Base-by-base conservation (phyloP, 2,113 vertebrate species). In the Ictidomys tridecemlineatus region DNA sequence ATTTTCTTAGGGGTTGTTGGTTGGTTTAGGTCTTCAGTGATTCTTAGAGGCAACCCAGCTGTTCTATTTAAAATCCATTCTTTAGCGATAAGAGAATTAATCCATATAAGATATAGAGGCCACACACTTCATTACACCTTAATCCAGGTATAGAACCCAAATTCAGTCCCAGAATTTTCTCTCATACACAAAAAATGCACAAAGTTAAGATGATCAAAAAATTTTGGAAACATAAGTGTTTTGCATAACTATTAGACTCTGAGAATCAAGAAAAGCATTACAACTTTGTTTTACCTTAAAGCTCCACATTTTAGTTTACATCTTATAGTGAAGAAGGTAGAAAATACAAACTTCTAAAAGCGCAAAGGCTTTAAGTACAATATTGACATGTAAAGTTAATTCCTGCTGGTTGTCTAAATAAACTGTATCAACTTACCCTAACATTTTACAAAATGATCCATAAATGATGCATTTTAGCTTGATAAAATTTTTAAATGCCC, bases 371-470 rank as follows among this genome's bases (percentile, higher is more conserved):
- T 0, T 82, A 45, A 73, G 42, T 85, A 6, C n/a, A 80, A 80
- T 85, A 74, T n/a, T 86, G 14, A 80, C 24, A 76, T 24, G 2
- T 67, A 76, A 85, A 93, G 18, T 82, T 89, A 76, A 56, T 76
- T 53, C 61, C 32, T 48, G 32, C 26, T 89, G 16, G 16, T 61
- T 82, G 0, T 77, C 48, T 93, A 87, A 92, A 42, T 73, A 95
- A 86, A 97, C 67, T 89, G 84, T 70, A 76, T 88, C 84, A 95
- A 24, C n/a, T 37, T 92, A 89, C n/a, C 12, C 12, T 89, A 65
- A 80, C 67, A 82, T 42, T 82, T 26, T 65, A 63, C 82, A 80
- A 96, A 96, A 76, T 94, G 48, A 74, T 9, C 30, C 9, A n/a
- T 22, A 73, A 4, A 24, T 32, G 28, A 30, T 89, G 24, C 37